Evolutionary conservation across 2,888 invertebrate species (phyloP).

Genomic region (Danaus chrysippus): DNA sequence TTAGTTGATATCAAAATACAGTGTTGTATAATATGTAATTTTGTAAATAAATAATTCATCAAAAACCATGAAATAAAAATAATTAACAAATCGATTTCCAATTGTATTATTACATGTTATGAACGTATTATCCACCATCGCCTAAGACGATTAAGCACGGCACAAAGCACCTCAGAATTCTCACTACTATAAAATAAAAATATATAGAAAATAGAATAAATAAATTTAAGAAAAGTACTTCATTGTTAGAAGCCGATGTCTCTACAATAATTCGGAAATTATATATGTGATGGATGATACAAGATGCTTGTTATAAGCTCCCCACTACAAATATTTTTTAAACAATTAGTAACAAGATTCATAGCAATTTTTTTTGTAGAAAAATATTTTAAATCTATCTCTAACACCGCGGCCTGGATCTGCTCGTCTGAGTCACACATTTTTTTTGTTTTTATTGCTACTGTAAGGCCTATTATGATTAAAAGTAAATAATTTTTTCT

Average conservation of each 20-base stretch:
- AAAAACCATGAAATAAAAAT: slow-evolving; percentile 1
- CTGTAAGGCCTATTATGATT: slow-evolving; percentile 14
- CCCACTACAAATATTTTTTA: slow-evolving; percentile 8
- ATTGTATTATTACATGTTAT: not conserved
- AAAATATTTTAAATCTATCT: slow-evolving; percentile 23
- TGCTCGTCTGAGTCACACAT: not conserved
- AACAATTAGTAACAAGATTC: slow-evolving; percentile 17
- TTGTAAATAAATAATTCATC: not conserved
- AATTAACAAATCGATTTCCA: slow-evolving; percentile 4
- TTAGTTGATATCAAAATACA: too few species aligned
- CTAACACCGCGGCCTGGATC: not conserved
- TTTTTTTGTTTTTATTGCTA: not conserved
- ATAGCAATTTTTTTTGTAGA: slow-evolving; percentile 19
- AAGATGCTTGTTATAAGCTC: not conserved
- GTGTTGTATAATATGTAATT: too few species aligned
- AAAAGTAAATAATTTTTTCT: slow-evolving; percentile 42
- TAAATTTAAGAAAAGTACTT: slow-evolving; percentile 3
- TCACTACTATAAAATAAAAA: slow-evolving; percentile 51
- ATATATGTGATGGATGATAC: slow-evolving; percentile 12
- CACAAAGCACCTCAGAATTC: slow-evolving; percentile 62
- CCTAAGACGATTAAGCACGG: slow-evolving; percentile 42
- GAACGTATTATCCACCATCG: slow-evolving; percentile 59
- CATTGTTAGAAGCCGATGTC: too few species aligned
- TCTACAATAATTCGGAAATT: not conserved
- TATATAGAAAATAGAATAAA: slow-evolving; percentile 29